A percentile compares a stretch with the other conserved stretches of the same genome.
phyloP scores from a whole-genome alignment of 2,113 vertebrate species.

The Grantiella picta region DNA sequence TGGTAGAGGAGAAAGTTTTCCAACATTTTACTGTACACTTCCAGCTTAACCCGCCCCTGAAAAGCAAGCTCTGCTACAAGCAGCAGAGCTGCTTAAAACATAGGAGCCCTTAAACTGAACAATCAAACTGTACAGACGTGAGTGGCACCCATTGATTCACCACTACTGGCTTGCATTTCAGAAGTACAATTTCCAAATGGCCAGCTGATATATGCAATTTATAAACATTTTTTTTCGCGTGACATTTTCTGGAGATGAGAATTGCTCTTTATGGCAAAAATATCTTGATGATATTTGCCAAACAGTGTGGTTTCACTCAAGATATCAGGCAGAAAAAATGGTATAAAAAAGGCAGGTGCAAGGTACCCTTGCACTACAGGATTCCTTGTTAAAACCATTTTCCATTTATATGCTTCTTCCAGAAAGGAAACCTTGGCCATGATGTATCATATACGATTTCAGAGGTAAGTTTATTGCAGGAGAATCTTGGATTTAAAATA shows the following conservation, averaged over 20 bases:
- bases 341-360: neutral
- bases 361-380: accelerated
- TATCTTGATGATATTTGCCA: neutral
- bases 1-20: accelerated
- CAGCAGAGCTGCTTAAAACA: neutral
- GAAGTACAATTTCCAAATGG: neutral
- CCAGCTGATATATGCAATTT: neutral
- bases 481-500: neutral
- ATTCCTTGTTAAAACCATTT: neutral
- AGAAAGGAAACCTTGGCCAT: neutral
- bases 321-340: neutral
- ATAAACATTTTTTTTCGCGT: neutral
- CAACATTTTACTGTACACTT: neutral
- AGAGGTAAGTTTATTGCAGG: neutral
- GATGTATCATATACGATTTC: neutral
- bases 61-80: neutral
- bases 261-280: neutral
- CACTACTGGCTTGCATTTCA: neutral
- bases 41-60: neutral
- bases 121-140: neutral
- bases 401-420: neutral
- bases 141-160: neutral
- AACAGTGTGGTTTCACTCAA: neutral
- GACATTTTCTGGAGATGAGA: neutral
- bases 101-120: neutral